Conservation (phyloP, 2,113 vertebrate genomes). For the Monopterus albus region DNA sequence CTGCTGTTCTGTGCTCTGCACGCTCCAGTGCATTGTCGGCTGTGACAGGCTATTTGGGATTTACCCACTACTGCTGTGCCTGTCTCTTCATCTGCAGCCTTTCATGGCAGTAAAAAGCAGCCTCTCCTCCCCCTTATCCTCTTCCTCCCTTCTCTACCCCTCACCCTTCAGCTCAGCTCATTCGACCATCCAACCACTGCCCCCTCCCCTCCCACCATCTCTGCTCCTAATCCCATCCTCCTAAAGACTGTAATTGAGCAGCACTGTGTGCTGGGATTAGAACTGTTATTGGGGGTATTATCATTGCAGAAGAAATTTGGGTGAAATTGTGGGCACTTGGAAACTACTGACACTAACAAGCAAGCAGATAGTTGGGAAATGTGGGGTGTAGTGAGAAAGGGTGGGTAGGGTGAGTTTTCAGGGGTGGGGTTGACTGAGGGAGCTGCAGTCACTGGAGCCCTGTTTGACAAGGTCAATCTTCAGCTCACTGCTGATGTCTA, state of each 20-base stretch:
- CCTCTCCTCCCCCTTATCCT: slow-evolving; percentile 63
- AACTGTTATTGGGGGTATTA: slow-evolving; percentile 79
- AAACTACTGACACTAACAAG: slow-evolving; percentile 43
- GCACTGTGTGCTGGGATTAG: slow-evolving; percentile 80
- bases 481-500: slow-evolving; percentile 72
- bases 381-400: background rate
- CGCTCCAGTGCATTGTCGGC: slow-evolving; percentile 80
- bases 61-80: slow-evolving; percentile 79
- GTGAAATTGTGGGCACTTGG: slow-evolving; percentile 58
- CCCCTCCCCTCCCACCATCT: slow-evolving; percentile 39
- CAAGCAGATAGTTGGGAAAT: slow-evolving; percentile 40
- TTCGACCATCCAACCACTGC: slow-evolving; percentile 56
- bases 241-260: slow-evolving; percentile 84
- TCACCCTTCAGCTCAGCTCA: slow-evolving; percentile 65
- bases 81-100: slow-evolving; percentile 80
- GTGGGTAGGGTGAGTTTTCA: slow-evolving; percentile 8
- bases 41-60: slow-evolving; percentile 86
- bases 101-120: slow-evolving; percentile 75
- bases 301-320: slow-evolving; percentile 70
- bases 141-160: slow-evolving; percentile 19
- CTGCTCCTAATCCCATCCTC: slow-evolving; percentile 79
- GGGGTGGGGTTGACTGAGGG: slow-evolving; percentile 22
- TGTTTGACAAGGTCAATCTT: slow-evolving; percentile 74
- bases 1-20: slow-evolving; percentile 70
- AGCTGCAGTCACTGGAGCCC: slow-evolving; percentile 50